Percentiles rank a stretch among this genome's conserved stretches.
Conservation (phyloP, 2,113 vertebrate species). For the Thinocorus orbignyianus region DNA sequence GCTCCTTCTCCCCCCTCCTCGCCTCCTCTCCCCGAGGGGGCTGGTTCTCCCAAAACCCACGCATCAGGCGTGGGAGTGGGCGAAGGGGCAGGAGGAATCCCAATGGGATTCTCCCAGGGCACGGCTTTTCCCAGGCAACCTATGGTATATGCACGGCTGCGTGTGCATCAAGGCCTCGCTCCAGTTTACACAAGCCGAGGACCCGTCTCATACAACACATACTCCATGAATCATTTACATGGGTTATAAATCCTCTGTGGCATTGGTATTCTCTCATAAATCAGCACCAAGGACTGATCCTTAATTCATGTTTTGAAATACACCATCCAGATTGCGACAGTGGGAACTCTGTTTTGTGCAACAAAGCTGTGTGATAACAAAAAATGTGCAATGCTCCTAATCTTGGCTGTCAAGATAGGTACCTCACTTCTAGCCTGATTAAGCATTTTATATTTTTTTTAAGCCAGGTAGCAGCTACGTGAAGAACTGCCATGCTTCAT, state of each 20-base stretch:
- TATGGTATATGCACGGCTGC: accelerated
- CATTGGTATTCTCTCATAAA: background rate
- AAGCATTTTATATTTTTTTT: background rate
- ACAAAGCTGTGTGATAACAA: background rate
- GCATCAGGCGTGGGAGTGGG: background rate
- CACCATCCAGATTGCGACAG: background rate
- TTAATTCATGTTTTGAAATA: background rate
- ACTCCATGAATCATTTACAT: background rate
- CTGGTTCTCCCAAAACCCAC: background rate
- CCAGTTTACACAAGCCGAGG: accelerated
- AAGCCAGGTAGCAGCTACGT: background rate
- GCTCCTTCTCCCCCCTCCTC: too few relatives aligned
- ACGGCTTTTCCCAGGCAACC: background rate
- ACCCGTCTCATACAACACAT: background rate
- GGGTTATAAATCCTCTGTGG: background rate
- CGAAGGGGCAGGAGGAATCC: background rate
- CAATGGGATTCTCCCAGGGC: background rate
- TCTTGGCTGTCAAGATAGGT: background rate
- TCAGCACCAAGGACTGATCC: background rate
- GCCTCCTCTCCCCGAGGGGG: background rate
- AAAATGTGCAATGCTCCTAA: background rate
- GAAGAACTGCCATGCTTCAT: background rate
- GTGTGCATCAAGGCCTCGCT: background rate
- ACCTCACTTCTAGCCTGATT: background rate
- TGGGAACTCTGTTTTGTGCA: background rate